Base-by-base conservation (phyloP, 2,888 invertebrate genomes). In the Hyposoter dolosus region DNA sequence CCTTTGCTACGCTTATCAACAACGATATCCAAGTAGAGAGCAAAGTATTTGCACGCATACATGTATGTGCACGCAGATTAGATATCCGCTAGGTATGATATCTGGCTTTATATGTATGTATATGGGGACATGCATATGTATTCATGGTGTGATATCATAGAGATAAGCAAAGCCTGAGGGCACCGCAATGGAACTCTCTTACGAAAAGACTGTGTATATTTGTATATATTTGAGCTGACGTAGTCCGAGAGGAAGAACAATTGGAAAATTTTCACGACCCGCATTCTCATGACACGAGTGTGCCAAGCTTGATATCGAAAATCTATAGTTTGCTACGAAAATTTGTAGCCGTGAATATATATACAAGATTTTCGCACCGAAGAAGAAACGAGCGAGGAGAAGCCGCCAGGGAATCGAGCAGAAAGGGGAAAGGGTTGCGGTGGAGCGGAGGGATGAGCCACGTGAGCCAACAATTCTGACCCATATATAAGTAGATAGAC, bases 401-500 rank as follows among this genome's bases (percentile, higher is more conserved):
- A 50, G 7, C 19, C 15, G 28, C n/a, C 35, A 65, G 43, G n/a
- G 12, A n/a, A 19, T 19, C 50, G 15, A 15, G 19, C 32, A 19
- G 19, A 28, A 28, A 3, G n/a, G 53, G 3, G 9, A 32, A 40
- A 53, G 53, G 72, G 47, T 71, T 17, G n/a, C 15, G 17, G 35
- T 9, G 53, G 35, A 32, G 1, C 35, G 10, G n/a, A 19, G 10
- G 19, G 23, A 43, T 1, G 53, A 74, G 47, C 9, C 65, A 19
- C 76, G 65, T 65, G 65, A 47, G 76, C 76, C 65, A 77, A 77
- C 47, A 77, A 66, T 77, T 66, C 66, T 77, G 77, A 66, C 35
- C 50, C 10, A 50, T 50, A 32, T 76, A 65, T 76, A 76, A 76
- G 65, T 47, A 15, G 43, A 65, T 47, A 28, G 28, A 28, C 28